Base-by-base conservation (phyloP, 2,113 vertebrate species). In the Nematolebias whitei region DNA sequence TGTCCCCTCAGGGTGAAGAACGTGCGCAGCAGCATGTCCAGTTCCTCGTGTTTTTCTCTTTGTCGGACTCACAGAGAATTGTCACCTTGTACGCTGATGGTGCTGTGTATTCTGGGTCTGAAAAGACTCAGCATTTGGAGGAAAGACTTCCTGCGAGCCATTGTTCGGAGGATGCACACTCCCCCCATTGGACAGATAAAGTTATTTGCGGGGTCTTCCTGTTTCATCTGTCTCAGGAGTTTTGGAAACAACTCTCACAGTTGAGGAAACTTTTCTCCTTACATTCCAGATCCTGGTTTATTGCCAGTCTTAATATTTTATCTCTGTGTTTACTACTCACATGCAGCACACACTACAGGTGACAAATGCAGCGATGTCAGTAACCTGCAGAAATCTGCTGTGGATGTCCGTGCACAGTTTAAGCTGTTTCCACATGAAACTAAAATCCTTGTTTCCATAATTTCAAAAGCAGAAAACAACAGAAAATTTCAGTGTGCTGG, bases 1-100 rank as follows among this genome's bases (percentile, higher is more conserved):
- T 76, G 63, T 51, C 26, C 41, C 41, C 74, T 62, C 64, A 49
- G 62, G 32, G 63, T 48, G 71, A 71, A 19, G 55, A 70, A 79
- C 69, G 53, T 87, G 83, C 74, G 69, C 16, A 68, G n/a, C 63
- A 18, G 82, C 88, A 88, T 75, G 52, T 88, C 62, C 78, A 76
- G 58, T 47, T 71, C 53, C 65, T 62, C 24, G 50, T 63, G 66
- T 48, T 52, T 39, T 52, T 43, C 32, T 68, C 59, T 65, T 61
- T 72, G 60, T 59, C 47, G 43, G 20, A 57, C 70, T 65, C 22
- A 41, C 62, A 72, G 60, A 64, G 57, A 54, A 73, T 45, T 19
- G 22, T 65, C 79, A 72, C 54, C 59, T 79, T 55, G 4, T 19
- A 14, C 60, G 45, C 18, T 1, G 38, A 4, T 45, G 39, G 40